Base-by-base conservation (phyloP, 2,888 invertebrate genomes). In the Acrobasis consociella region DNA sequence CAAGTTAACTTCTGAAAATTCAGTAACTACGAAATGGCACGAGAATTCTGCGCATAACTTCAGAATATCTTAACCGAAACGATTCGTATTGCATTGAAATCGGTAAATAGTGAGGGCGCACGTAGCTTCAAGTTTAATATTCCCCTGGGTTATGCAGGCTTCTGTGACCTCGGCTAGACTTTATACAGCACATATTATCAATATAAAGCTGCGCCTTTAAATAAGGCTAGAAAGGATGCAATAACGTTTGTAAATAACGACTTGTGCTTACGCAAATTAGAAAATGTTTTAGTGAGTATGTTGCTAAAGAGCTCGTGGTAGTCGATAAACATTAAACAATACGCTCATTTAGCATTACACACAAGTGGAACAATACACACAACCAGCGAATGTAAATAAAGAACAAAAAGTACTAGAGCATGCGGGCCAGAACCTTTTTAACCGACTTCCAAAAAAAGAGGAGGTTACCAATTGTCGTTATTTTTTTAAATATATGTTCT, bases 401-500 rank as follows among this genome's bases (percentile, higher is more conserved):
- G 60, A 67, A 69, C 69, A 69, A 65, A 69, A 64, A 69, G 68
- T 74, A 66, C 65, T 62, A 63, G 22, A 65, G 65, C 64, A 78
- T 80, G 74, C 78, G 78, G 78, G 76, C 62, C 39, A 60, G 63
- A 65, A 71, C 31, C 68, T 60, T 61, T 58, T 66, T n/a, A n/a
- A n/a, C n/a, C n/a, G n/a, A n/a, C n/a, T n/a, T n/a, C n/a, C n/a
- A n/a, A n/a, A n/a, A n/a, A n/a, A n/a, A n/a, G n/a, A n/a, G n/a
- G n/a, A n/a, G n/a, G n/a, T n/a, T n/a, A n/a, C n/a, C n/a, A n/a
- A n/a, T n/a, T n/a, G n/a, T n/a, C n/a, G n/a, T n/a, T n/a, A n/a
- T n/a, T n/a, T n/a, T n/a, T n/a, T n/a, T n/a, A n/a, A n/a, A n/a
- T n/a, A n/a, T n/a, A n/a, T n/a, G n/a, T n/a, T n/a, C n/a, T n/a